Conservation (phyloP, 2,113 vertebrate genomes). For the Lagopus leucura region DNA sequence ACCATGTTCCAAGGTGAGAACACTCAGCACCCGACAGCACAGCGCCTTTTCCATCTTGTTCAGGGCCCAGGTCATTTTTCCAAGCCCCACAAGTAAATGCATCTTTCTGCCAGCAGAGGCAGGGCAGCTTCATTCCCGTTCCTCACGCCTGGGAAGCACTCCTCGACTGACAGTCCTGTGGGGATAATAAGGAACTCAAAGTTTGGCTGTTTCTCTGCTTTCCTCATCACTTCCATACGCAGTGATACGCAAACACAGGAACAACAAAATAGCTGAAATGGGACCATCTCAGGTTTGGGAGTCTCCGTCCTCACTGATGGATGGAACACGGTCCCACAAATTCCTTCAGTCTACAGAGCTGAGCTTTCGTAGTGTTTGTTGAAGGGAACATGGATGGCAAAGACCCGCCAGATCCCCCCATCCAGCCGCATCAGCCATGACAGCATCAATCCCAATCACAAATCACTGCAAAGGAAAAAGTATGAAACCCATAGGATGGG, state of each 20-base stretch:
- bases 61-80: neutral
- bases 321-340: neutral
- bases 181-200: neutral
- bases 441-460: neutral
- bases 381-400: neutral
- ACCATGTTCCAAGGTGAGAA: neutral
- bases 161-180: neutral
- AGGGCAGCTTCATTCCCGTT: neutral
- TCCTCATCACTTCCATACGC: fast-evolving
- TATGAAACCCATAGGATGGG: neutral
- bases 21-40: neutral
- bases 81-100: neutral
- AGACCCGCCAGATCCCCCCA: neutral
- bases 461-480: neutral
- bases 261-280: neutral
- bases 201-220: neutral
- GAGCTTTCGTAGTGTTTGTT: neutral
- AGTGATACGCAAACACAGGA: neutral
- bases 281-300: neutral
- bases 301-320: neutral
- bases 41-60: neutral
- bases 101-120: neutral
- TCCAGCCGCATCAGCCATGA: neutral
- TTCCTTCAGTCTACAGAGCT: neutral
- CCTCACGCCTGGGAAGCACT: neutral